These are phyloP conservation scores for Chaenogobius annularis DNA, from an alignment of 2,113 vertebrate species.

Conservation along the genomic window DNA sequence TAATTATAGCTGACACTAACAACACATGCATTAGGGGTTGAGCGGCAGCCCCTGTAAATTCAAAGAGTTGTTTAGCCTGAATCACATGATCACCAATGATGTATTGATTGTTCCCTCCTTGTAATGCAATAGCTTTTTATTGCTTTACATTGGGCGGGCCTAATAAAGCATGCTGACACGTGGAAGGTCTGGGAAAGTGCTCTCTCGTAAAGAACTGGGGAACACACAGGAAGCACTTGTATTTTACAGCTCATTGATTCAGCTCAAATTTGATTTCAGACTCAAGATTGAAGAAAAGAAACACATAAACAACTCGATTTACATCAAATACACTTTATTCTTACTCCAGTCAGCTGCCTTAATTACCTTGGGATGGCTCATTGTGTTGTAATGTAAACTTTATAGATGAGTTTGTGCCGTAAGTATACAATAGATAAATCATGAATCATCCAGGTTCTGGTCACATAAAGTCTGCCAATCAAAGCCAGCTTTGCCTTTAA, in stretches of 20 bases:
- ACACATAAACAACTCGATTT: background rate
- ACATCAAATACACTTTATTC: background rate
- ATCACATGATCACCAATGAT: constrained; percentile 55
- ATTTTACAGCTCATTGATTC: constrained; percentile 10
- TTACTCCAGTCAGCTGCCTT: background rate
- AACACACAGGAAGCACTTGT: constrained; percentile 3
- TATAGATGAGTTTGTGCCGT: background rate
- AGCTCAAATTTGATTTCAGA: background rate
- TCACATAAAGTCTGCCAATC: background rate
- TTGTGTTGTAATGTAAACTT: background rate
- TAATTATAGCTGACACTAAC: constrained; percentile 56
- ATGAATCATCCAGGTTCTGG: background rate
- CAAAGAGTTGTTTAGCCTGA: constrained; percentile 5
- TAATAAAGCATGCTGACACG: constrained; percentile 62
- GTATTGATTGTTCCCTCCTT: constrained; percentile 60
- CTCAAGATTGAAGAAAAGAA: background rate
- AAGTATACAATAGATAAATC: background rate
- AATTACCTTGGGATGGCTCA: background rate
- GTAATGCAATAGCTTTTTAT: constrained; percentile 72
- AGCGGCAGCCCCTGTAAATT: constrained; percentile 14
- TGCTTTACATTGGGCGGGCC: constrained; percentile 57
- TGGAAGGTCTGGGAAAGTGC: constrained; percentile 48
- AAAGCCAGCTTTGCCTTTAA: too few relatives aligned
- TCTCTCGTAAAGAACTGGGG: constrained; percentile 24
- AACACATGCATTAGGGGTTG: constrained; percentile 31